Evolutionary conservation across 1,140 invertebrate species (phyloP), one percentile per base, ranked within the genome.

Genomic region (Metopolophium dirhodum): DNA sequence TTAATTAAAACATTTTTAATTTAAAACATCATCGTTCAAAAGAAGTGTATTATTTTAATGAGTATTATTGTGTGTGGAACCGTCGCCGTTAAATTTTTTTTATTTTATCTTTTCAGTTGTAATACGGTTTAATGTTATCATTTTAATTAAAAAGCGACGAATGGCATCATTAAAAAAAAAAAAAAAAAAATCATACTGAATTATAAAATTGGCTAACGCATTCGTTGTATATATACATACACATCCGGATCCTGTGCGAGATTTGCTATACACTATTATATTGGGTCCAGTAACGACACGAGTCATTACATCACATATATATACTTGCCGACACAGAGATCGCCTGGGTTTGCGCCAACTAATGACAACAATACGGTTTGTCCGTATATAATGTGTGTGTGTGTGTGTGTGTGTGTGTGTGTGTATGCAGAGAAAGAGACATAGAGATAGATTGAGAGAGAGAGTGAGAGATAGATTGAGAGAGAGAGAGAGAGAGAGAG

Each of bases 231-330:
- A 57, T 7, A 68, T 57, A 57, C 26, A 57, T 26, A 57, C 26
- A 57, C 9, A 11, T 30, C n/a, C 4, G 4, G 14, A 14, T 77
- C 6, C 61, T 77, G 61, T 68, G 61, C 14, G 30, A n/a, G 61
- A n/a, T 68, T 68, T n/a, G 61, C n/a, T 77, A 77, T 35, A n/a
- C n/a, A n/a, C n/a, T 77, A 77, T 77, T 77, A 77, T 77, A 77
- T 77, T 77, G 61, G 61, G 61, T n/a, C 30, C 61, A 77, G 61
- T 77, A n/a, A 77, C n/a, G n/a, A 77, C n/a, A 77, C 61, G 30
- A 35, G 61, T 77, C 61, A 77, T 77, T 77, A 77, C 61, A 77
- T 30, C 30, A 68, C 61, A n/a, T 68, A 68, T 61, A 68, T 61
- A 61, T 61, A 61, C 61, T 68, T 14, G 61, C 61, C 61, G 61